Conservation (phyloP, 1,140 invertebrate species). For the Myzus persicae region DNA sequence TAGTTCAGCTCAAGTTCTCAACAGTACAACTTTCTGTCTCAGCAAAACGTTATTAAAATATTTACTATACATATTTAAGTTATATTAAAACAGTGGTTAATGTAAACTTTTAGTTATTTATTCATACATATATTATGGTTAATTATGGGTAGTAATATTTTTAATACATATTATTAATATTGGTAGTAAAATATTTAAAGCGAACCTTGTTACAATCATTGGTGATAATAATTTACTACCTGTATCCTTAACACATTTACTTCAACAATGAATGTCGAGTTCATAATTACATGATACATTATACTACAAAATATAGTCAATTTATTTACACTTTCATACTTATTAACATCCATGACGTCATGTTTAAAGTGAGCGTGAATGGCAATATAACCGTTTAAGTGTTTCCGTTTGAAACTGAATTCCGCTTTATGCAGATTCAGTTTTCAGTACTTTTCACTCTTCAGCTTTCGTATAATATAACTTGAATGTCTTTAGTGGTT, state of each 20-base stretch:
- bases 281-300: not conserved
- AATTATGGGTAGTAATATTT: no score
- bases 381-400: not conserved
- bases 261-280: not conserved
- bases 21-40: no score
- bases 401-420: slow-evolving; percentile 1
- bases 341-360: not conserved
- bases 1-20: no score
- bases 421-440: not conserved
- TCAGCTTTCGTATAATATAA: not conserved
- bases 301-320: not conserved
- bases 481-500: not conserved
- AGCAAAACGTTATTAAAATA: no score
- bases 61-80: no score
- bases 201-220: not conserved
- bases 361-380: not conserved
- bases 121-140: no score
- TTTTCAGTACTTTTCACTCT: slow-evolving; percentile 5
- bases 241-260: not conserved
- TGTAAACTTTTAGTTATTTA: no score
- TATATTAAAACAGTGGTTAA: no score
- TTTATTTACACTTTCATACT: not conserved
- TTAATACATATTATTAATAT: no score
- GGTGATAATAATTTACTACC: not conserved
- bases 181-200: no score